Conservation (phyloP, 1,140 invertebrate species). For the Phortica variegata region DNA sequence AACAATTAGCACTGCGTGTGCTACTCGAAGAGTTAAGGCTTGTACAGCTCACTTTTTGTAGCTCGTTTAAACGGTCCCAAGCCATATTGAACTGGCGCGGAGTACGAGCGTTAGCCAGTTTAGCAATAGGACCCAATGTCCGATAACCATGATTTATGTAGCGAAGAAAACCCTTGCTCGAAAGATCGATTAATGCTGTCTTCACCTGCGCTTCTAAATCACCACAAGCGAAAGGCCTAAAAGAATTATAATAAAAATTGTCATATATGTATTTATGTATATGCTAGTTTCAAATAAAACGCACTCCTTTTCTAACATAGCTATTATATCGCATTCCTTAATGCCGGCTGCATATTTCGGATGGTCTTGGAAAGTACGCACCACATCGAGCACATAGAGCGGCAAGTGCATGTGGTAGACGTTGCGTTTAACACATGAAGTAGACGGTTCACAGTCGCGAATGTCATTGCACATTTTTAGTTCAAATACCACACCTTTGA, state of each 20-base stretch:
- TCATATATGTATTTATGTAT: not conserved
- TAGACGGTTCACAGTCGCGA: slow-evolving; percentile 38
- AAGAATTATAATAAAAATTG: not conserved
- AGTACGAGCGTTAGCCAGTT: slow-evolving; percentile 42
- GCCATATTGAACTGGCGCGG: slow-evolving; percentile 39
- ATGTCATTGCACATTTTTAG: slow-evolving; percentile 35
- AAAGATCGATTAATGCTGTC: slow-evolving; percentile 39
- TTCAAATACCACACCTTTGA: too few relatives aligned
- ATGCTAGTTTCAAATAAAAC: slow-evolving; percentile 5
- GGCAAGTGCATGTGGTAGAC: slow-evolving; percentile 45
- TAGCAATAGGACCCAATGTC: slow-evolving; percentile 50
- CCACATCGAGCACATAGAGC: slow-evolving; percentile 45
- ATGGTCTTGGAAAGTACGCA: slow-evolving; percentile 50
- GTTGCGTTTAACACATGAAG: slow-evolving; percentile 35
- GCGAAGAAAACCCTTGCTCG: slow-evolving; percentile 42
- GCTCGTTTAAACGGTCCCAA: slow-evolving; percentile 44
- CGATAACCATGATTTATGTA: slow-evolving; percentile 43
- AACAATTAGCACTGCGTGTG: slow-evolving; percentile 21
- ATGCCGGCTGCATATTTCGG: slow-evolving; percentile 43
- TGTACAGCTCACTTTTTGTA: slow-evolving; percentile 36
- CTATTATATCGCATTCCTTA: slow-evolving; percentile 37
- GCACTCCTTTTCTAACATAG: slow-evolving; percentile 48
- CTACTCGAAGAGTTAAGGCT: slow-evolving; percentile 18
- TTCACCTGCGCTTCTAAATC: slow-evolving; percentile 47
- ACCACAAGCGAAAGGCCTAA: slow-evolving; percentile 41